Base-by-base conservation (phyloP, 1,140 invertebrate genomes). In the Brachionus sp. region DNA sequence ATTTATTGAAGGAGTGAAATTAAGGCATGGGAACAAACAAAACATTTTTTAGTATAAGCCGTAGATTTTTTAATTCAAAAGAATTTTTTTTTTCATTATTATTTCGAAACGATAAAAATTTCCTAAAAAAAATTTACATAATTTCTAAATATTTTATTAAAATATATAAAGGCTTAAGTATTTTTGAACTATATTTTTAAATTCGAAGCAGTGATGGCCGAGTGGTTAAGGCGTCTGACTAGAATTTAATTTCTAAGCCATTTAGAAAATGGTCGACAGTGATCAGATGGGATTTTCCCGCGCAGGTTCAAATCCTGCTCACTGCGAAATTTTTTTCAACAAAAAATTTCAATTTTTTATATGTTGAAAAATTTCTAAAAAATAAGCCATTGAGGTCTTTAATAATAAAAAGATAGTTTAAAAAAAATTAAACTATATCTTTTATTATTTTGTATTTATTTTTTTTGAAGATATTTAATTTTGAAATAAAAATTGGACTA, bases 201-300 rank as follows among this genome's bases (percentile, higher is more conserved):
- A 75, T 10, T 25, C 5, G 12, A 9, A 12, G 70, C 70, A 75
- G 70, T 75, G 70, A 75, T 75, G 70, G 70, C 70, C 70, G 70
- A 75, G 70, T 75, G 70, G 70, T 75, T 75, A 75, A 75, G 70
- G 70, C 70, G 70, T 75, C 70, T 75, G 70, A 75, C 70, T 75
- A 75, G 70, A 75, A 75, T 75, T 75, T 4, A 39, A 75, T 75
- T 75, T 75, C 70, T 75, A 75, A 75, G 39, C 70, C n/a, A 44
- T 75, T 25, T 6, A 19, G 19, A 57, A 57, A 70, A 70, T 39
- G 66, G 37, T 23, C 19, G 2, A 75, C 70, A 75, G 70, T 23
- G 42, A 75, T 75, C 70, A 75, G 70, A 75, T 75, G 70, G 70
- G 70, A 75, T 75, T 75, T 75, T 75, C 70, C 70, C 70, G 70